Evolutionary conservation across 2,113 vertebrate genomes (phyloP).

Genomic region (Ophiodon elongatus): DNA sequence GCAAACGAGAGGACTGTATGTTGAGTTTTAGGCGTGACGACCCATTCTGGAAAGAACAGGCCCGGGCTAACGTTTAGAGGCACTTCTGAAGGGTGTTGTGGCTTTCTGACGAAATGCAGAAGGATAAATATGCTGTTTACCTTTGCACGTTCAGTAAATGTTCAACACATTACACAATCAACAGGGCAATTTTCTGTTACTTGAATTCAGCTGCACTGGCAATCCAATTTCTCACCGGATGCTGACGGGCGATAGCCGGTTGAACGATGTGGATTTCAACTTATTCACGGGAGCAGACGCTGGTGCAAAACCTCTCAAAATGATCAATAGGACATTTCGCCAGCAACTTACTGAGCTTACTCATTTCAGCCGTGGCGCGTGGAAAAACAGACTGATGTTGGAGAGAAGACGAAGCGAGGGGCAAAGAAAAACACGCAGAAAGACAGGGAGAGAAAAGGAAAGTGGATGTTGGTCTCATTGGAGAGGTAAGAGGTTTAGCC

Average conservation of each 20-base stretch:
- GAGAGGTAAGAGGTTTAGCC: conserved; percentile 65
- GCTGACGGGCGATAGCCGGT: neutral
- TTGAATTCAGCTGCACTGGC: neutral
- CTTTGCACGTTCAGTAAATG: conserved; percentile 15
- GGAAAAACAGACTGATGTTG: neutral
- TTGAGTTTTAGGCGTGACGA: neutral
- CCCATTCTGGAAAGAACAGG: neutral
- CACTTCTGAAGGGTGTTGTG: neutral
- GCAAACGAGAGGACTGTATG: neutral
- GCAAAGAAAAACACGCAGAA: neutral
- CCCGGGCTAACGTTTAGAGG: neutral
- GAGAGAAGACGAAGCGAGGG: neutral
- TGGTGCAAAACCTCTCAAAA: conserved; percentile 29
- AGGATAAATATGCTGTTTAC: neutral
- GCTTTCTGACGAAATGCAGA: conserved; percentile 3
- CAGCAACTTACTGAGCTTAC: conserved; percentile 10
- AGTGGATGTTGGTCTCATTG: conserved; percentile 42
- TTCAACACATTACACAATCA: conserved; percentile 22
- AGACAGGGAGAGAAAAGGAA: conserved; percentile 32
- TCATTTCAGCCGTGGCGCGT: conserved; percentile 6
- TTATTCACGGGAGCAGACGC: conserved; percentile 23
- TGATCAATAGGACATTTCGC: conserved; percentile 25
- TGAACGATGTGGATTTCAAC: conserved; percentile 26
- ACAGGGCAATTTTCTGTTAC: conserved; percentile 14
- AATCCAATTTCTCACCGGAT: conserved; percentile 15